Evolutionary conservation across 2,113 vertebrate species (phyloP), one percentile per base, ranked within the genome.

Genomic region (Seriola dumerili): DNA sequence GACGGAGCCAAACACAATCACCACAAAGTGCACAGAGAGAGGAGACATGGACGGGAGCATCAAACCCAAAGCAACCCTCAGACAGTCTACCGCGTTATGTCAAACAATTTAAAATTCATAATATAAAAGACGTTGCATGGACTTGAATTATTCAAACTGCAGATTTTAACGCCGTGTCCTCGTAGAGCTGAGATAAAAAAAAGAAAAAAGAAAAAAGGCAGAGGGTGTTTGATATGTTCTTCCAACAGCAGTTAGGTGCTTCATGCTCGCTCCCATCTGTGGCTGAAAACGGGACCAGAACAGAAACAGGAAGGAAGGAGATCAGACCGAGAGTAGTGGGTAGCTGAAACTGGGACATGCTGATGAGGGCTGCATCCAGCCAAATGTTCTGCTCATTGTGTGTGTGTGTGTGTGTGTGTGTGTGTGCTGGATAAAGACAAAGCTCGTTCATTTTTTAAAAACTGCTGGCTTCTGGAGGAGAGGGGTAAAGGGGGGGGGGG

Each of bases 331-430:
- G 74, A 62, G 76, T 5, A 32, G 68, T 50, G 29, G 63, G 57
- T 3, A 76, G 62, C 57, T 67, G 68, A 75, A 88, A 90, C 52
- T 70, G 59, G 84, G 82, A 61, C 80, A 80, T 32, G 57, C 66
- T 81, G 84, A 84, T 84, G 80, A 88, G 81, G 42, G 67, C 75
- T 69, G 48, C 34, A 17, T 77, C 32, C 25, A 78, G 87, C 68
- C 72, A 40, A 23, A 80, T 42, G 65, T 29, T 68, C 48, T 65
- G 54, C 80, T 87, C 75, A 64, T 77, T 85, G 58, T 73, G 46
- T 72, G n/a, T 13, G 50, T 25, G 25, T 29, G 29, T 29, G 29
- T 29, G 29, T 29, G 54, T 23, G 23, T 23, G 23, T 23, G 23
- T 23, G 23, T 23, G 23, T 29, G 54, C 65, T 68, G 52, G 55